Conservation (phyloP, 2,797 vertebrate species). For the Propithecus deckenii region DNA sequence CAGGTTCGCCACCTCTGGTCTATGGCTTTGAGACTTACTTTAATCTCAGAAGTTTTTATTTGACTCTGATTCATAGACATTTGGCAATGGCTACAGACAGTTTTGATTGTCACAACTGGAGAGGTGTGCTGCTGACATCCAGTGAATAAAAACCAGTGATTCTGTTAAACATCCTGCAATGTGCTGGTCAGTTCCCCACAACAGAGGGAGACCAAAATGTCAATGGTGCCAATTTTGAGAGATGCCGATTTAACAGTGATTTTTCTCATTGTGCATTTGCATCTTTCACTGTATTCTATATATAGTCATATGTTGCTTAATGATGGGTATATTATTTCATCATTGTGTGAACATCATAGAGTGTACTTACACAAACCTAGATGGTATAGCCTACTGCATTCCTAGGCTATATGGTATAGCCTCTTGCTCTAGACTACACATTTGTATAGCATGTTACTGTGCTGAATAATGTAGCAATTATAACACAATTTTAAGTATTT, state of each 20-base stretch:
- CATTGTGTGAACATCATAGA: neutral
- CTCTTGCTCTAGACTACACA: neutral
- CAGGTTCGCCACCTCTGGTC: no score
- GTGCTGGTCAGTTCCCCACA: neutral
- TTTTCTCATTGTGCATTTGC: neutral
- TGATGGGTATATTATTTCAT: neutral
- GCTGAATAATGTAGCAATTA: neutral
- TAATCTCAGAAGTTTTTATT: slow-evolving; percentile 35
- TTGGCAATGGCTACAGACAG: neutral
- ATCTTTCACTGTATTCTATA: neutral
- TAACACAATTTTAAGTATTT: neutral
- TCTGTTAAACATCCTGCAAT: neutral
- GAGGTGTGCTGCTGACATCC: neutral
- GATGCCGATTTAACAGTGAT: neutral
- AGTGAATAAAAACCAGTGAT: neutral
- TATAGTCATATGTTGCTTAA: neutral
- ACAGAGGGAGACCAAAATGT: neutral
- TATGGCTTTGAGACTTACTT: neutral
- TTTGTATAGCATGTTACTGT: neutral
- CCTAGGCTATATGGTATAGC: neutral
- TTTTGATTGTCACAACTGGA: neutral
- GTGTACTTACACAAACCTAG: neutral
- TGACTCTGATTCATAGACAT: neutral
- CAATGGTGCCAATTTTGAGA: neutral
- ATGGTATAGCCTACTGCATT: neutral